These are phyloP conservation scores for Mareca strepera DNA, from an alignment of 2,797 vertebrate genomes.

Conservation along the genomic window DNA sequence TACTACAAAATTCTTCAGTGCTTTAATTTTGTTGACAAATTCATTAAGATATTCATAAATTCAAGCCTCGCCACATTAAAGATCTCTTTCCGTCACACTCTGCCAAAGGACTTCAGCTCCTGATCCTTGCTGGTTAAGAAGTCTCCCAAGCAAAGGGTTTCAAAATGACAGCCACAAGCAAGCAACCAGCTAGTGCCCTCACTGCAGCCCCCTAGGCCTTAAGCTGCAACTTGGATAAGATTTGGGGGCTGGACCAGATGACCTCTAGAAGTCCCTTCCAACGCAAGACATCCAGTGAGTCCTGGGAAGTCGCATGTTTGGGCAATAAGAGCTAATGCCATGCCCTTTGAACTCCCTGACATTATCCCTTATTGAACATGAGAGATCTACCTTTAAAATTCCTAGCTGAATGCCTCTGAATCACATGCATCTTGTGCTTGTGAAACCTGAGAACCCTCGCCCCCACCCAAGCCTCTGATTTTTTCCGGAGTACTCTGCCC, in stretches of 20 bases:
- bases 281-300: background rate
- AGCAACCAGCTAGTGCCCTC: background rate
- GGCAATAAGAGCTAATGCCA: background rate
- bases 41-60: conserved; percentile 66
- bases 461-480: conserved; percentile 54
- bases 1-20: conserved; percentile 48
- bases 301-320: background rate
- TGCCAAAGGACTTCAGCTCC: conserved; percentile 22
- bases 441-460: conserved; percentile 55
- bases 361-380: background rate
- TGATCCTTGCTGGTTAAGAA: background rate
- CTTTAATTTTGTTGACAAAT: conserved; percentile 69
- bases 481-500: conserved; percentile 56
- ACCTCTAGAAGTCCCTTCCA: background rate
- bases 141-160: background rate
- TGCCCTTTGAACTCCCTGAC: background rate
- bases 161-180: background rate
- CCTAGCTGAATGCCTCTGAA: conserved; percentile 44
- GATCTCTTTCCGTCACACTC: conserved; percentile 29
- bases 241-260: background rate
- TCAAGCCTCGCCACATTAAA: conserved; percentile 10
- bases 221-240: background rate
- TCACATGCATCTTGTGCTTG: conserved; percentile 53
- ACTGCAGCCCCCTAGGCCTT: accelerated
- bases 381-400: conserved; percentile 40